A percentile compares a stretch with the other conserved stretches of the same genome.
These are phyloP conservation scores for Drosophila anceps DNA, from an alignment of 2,888 invertebrate species.

Conservation along the genomic window DNA sequence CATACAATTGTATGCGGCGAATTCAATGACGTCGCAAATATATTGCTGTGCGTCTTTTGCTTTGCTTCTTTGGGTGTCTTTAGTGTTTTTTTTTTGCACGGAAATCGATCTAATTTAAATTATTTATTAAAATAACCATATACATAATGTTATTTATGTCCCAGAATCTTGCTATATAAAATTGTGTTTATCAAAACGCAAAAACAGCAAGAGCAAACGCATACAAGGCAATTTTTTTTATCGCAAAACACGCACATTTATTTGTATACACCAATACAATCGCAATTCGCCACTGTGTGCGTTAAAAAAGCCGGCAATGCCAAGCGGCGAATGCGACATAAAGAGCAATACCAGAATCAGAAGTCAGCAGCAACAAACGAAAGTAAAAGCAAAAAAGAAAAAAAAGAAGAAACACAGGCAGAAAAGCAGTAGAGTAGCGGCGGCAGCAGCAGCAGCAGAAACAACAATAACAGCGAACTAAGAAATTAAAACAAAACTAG, in stretches of 20 bases:
- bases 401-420: conserved; percentile 26
- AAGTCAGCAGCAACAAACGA: conserved; percentile 59
- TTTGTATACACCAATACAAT: conserved; percentile 16
- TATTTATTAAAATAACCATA: conserved; percentile 14
- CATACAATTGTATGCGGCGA: conserved; percentile 65
- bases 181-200: conserved; percentile 58
- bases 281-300: conserved; percentile 50
- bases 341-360: conserved; percentile 44
- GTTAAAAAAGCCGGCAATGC: conserved; percentile 66
- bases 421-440: conserved; percentile 28
- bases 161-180: conserved; percentile 23
- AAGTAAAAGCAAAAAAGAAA: conserved; percentile 70
- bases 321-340: conserved; percentile 43
- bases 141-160: conserved; percentile 5
- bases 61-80: conserved; percentile 35
- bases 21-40: conserved; percentile 81
- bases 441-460: conserved; percentile 29
- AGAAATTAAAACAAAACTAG: conserved; percentile 58
- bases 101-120: conserved; percentile 74
- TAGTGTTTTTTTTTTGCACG: conserved; percentile 56
- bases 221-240: conserved; percentile 33
- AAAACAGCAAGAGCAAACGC: conserved; percentile 37
- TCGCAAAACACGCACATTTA: conserved; percentile 20
- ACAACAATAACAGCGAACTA: conserved; percentile 32
- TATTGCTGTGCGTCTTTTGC: conserved; percentile 60